Conservation (phyloP, 2,888 invertebrate genomes). For the Mimas tiliae region DNA sequence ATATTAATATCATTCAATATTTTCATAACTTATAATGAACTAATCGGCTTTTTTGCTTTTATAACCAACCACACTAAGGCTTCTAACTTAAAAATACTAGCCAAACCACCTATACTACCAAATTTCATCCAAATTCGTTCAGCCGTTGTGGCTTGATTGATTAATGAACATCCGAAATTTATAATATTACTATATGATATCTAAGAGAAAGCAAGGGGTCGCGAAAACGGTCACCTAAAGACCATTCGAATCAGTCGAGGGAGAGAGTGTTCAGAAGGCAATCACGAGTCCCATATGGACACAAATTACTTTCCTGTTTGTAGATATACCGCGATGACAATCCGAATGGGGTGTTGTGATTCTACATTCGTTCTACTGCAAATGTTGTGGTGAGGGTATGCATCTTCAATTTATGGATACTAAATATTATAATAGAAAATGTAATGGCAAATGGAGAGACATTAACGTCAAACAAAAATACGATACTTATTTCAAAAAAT, state of each 20-base stretch:
- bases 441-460: conserved; percentile 10
- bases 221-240: conserved; percentile 71
- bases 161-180: not conserved
- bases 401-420: conserved; percentile 35
- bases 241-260: conserved; percentile 65
- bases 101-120: too few species aligned
- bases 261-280: conserved; percentile 76
- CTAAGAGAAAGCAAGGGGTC: conserved; percentile 67
- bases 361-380: conserved; percentile 44
- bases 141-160: too few species aligned
- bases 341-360: conserved; percentile 69
- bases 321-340: conserved; percentile 75
- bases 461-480: conserved; percentile 3
- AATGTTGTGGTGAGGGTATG: conserved; percentile 44
- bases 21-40: too few species aligned
- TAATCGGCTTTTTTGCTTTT: too few species aligned
- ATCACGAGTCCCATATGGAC: conserved; percentile 83
- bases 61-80: too few species aligned
- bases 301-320: conserved; percentile 80
- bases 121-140: too few species aligned
- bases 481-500: not conserved
- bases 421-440: conserved; percentile 25
- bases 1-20: too few species aligned
- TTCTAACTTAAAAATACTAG: too few species aligned
- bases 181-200: conserved; percentile 60